Evolutionary conservation across 1,140 invertebrate species (phyloP).

Genomic region (Habropoda laboriosa): DNA sequence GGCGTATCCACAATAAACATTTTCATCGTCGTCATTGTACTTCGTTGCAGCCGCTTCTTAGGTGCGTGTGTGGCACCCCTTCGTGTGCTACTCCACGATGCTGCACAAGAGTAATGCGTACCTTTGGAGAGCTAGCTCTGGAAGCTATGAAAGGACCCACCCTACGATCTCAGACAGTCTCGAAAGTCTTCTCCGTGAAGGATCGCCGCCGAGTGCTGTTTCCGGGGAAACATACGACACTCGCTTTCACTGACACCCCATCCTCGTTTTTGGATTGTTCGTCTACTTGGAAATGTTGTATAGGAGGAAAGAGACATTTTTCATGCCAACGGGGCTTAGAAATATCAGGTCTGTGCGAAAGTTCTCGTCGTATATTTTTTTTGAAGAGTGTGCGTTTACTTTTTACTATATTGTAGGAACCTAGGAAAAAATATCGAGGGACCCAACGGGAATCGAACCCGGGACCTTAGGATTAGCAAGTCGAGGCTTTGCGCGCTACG

Average conservation of each 20-base stretch:
- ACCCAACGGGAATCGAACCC: too few relatives aligned
- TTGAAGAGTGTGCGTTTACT: too few relatives aligned
- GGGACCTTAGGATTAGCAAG: too few relatives aligned
- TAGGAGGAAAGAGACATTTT: neutral
- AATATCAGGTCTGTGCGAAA: too few relatives aligned
- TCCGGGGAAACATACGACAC: constrained; percentile 6
- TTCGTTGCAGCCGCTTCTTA: neutral
- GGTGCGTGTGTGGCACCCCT: neutral
- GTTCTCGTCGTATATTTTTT: too few relatives aligned
- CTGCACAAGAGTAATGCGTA: constrained; percentile 48
- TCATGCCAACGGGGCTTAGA: too few relatives aligned
- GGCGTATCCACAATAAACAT: constrained; percentile 1
- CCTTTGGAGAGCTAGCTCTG: constrained; percentile 27
- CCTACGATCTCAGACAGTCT: constrained; percentile 51
- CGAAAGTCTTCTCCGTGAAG: constrained; percentile 49
- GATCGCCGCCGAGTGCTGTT: constrained; percentile 21
- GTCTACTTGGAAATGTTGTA: too few relatives aligned
- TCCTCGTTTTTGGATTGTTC: too few relatives aligned
- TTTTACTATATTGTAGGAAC: too few relatives aligned
- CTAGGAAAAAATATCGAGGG: too few relatives aligned
- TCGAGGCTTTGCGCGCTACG: too few relatives aligned
- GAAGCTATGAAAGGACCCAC: constrained; percentile 35
- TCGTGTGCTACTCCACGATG: neutral
- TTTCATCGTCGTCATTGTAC: neutral
- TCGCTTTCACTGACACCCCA: constrained; percentile 1